Percentiles rank a stretch among this genome's conserved stretches.
These are phyloP conservation scores for Holocentrus rufus DNA, from an alignment of 2,797 vertebrate species.

Conservation along the genomic window DNA sequence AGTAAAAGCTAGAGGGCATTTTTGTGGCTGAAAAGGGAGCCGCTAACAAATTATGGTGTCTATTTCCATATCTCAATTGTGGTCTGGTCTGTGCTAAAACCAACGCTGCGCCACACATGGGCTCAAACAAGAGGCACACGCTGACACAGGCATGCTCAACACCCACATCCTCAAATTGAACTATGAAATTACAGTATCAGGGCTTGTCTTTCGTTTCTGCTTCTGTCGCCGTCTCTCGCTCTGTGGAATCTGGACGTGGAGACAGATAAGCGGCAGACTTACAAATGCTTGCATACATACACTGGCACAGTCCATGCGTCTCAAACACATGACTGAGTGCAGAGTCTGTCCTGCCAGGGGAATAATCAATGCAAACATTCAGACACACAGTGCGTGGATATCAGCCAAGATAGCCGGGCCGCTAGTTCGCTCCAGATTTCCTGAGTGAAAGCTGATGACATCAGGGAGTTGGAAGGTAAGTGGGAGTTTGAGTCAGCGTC, in stretches of 20 bases:
- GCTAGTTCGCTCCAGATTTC: conserved; percentile 12
- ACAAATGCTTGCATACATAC: not conserved
- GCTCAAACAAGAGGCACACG: conserved; percentile 24
- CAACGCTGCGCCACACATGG: conserved; percentile 25
- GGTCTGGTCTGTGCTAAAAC: conserved; percentile 40
- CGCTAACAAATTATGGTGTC: conserved; percentile 63
- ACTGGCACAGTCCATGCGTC: not conserved
- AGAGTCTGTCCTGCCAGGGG: conserved; percentile 7
- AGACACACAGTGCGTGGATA: not conserved
- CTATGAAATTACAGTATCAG: conserved; percentile 35
- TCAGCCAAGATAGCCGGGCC: conserved; percentile 1
- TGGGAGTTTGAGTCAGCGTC: conserved; percentile 39
- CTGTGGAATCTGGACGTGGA: conserved; percentile 17
- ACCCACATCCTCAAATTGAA: conserved; percentile 38
- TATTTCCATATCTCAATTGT: conserved; percentile 70
- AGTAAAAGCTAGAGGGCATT: conserved; percentile 36
- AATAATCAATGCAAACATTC: conserved; percentile 23
- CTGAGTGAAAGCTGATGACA: conserved; percentile 47
- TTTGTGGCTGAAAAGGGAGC: conserved; percentile 52
- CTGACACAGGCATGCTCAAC: conserved; percentile 34
- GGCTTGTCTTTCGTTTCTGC: not conserved
- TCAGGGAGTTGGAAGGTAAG: conserved; percentile 48
- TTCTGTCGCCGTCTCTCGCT: conserved; percentile 1
- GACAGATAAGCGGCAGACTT: not conserved
- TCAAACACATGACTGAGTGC: not conserved